phyloP scores from a whole-genome alignment of 1,140 invertebrate species.

The Pseudobourletiella spinata region DNA sequence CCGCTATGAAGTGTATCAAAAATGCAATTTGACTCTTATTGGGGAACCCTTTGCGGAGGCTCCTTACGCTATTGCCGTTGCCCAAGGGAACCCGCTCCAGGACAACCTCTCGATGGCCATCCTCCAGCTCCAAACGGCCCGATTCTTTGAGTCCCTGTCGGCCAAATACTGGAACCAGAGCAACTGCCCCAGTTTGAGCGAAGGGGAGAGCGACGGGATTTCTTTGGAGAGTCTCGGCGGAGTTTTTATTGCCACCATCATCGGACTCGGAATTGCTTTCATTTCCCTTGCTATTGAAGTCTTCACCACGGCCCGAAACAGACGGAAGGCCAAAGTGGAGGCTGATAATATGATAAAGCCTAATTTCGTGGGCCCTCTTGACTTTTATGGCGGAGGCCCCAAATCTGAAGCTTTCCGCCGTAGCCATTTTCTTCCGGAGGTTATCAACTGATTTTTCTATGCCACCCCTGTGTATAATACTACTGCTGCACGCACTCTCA shows the following conservation, averaged over 20 bases:
- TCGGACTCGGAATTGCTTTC: conserved; percentile 44
- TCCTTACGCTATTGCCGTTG: conserved; percentile 76
- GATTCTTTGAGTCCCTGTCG: conserved; percentile 66
- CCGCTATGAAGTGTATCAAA: conserved; percentile 67
- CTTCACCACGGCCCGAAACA: conserved; percentile 30
- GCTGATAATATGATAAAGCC: conserved; percentile 32
- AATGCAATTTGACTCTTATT: conserved; percentile 76
- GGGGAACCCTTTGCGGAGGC: conserved; percentile 69
- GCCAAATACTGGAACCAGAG: conserved; percentile 69
- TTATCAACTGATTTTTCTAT: conserved; percentile 24
- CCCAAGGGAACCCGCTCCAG: conserved; percentile 70
- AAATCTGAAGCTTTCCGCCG: conserved; percentile 27
- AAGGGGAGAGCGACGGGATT: conserved; percentile 68
- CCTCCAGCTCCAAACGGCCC: conserved; percentile 70
- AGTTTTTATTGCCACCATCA: conserved; percentile 78
- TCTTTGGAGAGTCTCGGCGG: conserved; percentile 78
- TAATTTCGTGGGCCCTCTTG: conserved; percentile 32
- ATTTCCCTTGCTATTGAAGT: conserved; percentile 35
- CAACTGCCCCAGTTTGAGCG: conserved; percentile 19
- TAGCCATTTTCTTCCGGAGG: conserved; percentile 32
- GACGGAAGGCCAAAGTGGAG: conserved; percentile 33
- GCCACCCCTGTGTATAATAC: neutral
- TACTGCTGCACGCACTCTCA: neutral
- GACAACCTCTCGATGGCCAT: conserved; percentile 61
- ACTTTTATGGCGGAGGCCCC: conserved; percentile 29